A percentile compares a stretch with the other conserved stretches of the same genome.
phyloP scores from a whole-genome alignment of 2,113 vertebrate species.

The Callionymus lyra region DNA sequence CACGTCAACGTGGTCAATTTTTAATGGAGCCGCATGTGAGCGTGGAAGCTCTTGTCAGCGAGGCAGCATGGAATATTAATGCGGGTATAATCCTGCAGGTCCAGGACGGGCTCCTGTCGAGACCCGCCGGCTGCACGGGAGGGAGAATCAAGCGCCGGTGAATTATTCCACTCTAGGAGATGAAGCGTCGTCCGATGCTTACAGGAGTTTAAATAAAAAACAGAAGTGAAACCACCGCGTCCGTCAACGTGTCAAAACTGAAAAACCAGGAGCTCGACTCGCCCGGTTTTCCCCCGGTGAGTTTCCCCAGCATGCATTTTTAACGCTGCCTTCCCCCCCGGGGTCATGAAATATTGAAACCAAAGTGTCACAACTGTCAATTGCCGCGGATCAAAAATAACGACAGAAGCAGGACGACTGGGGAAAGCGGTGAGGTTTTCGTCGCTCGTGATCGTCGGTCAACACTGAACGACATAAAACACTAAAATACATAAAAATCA shows the following conservation, averaged over 20 bases:
- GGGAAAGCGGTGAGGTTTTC: neutral
- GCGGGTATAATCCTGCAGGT: slow-evolving; percentile 39
- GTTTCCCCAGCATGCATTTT: slow-evolving; percentile 49
- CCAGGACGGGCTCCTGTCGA: slow-evolving; percentile 37
- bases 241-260: too few relatives aligned
- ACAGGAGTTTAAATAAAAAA: slow-evolving; percentile 3
- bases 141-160: slow-evolving; percentile 28
- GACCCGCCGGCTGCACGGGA: slow-evolving; percentile 29
- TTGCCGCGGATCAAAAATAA: slow-evolving; percentile 23
- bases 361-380: slow-evolving; percentile 73
- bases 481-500: too few relatives aligned
- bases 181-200: slow-evolving; percentile 6
- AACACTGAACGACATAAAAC: too few relatives aligned
- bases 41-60: slow-evolving; percentile 38
- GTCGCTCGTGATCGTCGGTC: too few relatives aligned
- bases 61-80: slow-evolving; percentile 55
- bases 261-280: too few relatives aligned
- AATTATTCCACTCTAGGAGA: slow-evolving; percentile 34
- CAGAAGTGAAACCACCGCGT: slow-evolving; percentile 24
- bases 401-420: slow-evolving; percentile 29
- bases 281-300: slow-evolving; percentile 24
- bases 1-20: slow-evolving; percentile 36
- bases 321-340: slow-evolving; percentile 33
- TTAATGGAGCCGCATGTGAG: slow-evolving; percentile 42
- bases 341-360: slow-evolving; percentile 50